These are phyloP conservation scores for Xiphophorus couchianus DNA, from an alignment of 2,113 vertebrate species.

Conservation along the genomic window DNA sequence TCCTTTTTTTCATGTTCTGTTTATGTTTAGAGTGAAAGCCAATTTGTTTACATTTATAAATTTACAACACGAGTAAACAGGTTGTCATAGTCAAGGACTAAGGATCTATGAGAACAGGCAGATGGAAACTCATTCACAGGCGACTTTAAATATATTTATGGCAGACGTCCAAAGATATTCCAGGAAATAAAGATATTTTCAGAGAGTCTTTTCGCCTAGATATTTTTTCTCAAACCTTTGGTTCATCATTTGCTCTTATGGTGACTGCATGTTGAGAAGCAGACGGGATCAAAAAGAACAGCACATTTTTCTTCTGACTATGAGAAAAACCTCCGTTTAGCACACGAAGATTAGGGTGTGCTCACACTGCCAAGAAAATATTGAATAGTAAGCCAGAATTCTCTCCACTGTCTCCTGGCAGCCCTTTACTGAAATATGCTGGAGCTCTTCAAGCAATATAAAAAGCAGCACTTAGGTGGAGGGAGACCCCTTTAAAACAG, in stretches of 20 bases:
- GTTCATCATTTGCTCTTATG: background rate
- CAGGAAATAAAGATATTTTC: slow-evolving; percentile 9
- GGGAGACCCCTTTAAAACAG: slow-evolving; percentile 14
- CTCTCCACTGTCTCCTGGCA: slow-evolving; percentile 1
- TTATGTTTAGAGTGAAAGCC: background rate
- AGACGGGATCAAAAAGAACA: background rate
- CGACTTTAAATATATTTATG: background rate
- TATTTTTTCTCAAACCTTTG: background rate
- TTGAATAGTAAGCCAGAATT: background rate
- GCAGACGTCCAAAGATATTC: slow-evolving; percentile 17
- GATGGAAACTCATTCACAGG: slow-evolving; percentile 9
- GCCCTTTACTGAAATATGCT: slow-evolving; percentile 10
- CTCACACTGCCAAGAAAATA: background rate
- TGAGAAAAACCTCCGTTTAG: background rate
- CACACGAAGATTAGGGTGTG: background rate
- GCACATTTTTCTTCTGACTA: background rate
- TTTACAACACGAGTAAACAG: background rate
- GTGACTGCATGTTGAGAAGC: slow-evolving; percentile 3
- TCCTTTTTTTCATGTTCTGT: background rate
- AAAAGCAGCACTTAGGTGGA: slow-evolving; percentile 5
- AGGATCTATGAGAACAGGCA: slow-evolving; percentile 1
- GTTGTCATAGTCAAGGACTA: background rate
- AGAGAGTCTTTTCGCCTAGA: background rate
- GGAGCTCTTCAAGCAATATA: slow-evolving; percentile 14
- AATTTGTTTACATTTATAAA: background rate